Evolutionary conservation across 2,113 vertebrate species (phyloP).

Genomic region (Forbesichthys papilliferus): DNA sequence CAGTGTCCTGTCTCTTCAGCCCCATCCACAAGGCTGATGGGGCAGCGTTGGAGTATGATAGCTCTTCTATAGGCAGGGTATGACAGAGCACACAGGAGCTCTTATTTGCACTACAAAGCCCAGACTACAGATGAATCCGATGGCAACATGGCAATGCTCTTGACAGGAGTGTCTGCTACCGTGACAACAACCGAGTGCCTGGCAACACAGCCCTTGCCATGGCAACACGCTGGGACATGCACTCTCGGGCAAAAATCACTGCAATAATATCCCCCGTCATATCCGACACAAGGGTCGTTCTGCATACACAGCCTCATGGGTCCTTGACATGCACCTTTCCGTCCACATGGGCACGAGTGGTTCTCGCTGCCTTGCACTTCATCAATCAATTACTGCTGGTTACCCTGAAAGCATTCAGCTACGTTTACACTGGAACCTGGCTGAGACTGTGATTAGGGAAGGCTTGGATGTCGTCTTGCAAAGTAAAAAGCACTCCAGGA

Average conservation of each 20-base stretch:
- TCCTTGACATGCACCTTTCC: constrained; percentile 9
- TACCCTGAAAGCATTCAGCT: constrained; percentile 39
- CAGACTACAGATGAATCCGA: constrained; percentile 31
- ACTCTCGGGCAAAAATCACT: constrained; percentile 29
- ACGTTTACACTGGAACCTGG: constrained; percentile 21
- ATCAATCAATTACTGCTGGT: constrained; percentile 62
- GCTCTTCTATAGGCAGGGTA: constrained; percentile 43
- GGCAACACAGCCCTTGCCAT: constrained; percentile 53
- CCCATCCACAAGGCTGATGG: constrained; percentile 43
- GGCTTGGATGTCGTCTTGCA: constrained; percentile 24
- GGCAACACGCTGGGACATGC: constrained; percentile 59
- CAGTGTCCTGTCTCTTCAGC: constrained; percentile 31
- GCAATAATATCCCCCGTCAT: constrained; percentile 39
- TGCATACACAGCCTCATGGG: constrained; percentile 25
- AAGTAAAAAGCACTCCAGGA: constrained; percentile 21
- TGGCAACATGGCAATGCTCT: constrained; percentile 51
- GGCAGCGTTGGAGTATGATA: constrained; percentile 37
- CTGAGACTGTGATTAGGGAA: constrained; percentile 6
- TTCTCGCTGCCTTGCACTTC: constrained; percentile 27
- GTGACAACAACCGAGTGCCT: constrained; percentile 55
- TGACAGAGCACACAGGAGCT: constrained; percentile 35
- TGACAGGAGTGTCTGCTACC: constrained; percentile 61
- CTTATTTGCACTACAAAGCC: constrained; percentile 72
- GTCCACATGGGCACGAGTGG: constrained; percentile 5
- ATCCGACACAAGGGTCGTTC: constrained; percentile 21